Conservation (phyloP, 1,140 invertebrate species). For the Ditylenchus dipsaci region DNA sequence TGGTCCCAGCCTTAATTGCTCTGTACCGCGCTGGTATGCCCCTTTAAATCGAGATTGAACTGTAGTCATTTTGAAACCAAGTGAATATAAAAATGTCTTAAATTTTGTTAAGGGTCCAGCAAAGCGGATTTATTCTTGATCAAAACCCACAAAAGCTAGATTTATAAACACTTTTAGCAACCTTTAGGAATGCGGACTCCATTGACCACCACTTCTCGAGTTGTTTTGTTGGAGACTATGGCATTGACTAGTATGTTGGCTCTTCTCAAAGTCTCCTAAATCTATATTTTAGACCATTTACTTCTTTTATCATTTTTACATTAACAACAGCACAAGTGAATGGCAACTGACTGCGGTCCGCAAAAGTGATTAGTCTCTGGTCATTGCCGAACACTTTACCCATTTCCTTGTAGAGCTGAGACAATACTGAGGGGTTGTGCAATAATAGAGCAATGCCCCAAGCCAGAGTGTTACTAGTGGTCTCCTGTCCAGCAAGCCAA, state of each 20-base stretch:
- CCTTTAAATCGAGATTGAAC: no score
- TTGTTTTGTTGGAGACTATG: conserved; percentile 2
- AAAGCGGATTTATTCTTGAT: no score
- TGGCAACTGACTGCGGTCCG: neutral
- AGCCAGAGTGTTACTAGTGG: conserved; percentile 1
- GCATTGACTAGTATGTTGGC: neutral
- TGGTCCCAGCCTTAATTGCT: no score
- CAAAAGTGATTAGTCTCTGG: conserved; percentile 1
- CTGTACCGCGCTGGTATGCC: no score
- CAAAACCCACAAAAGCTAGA: no score
- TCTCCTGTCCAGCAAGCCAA: conserved; percentile 15
- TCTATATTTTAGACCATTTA: neutral
- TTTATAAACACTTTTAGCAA: no score
- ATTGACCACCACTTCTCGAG: neutral
- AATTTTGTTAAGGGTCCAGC: no score
- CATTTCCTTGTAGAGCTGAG: neutral
- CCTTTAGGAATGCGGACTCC: neutral
- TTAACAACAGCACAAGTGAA: conserved; percentile 6
- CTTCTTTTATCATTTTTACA: neutral
- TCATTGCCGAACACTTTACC: neutral
- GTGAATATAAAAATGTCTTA: no score
- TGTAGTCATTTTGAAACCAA: no score
- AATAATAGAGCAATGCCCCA: conserved; percentile 7
- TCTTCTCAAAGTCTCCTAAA: neutral
- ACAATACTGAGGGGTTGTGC: neutral